Evolutionary conservation across 2,797 vertebrate genomes (phyloP).

Genomic region (Cyprinella venusta): DNA sequence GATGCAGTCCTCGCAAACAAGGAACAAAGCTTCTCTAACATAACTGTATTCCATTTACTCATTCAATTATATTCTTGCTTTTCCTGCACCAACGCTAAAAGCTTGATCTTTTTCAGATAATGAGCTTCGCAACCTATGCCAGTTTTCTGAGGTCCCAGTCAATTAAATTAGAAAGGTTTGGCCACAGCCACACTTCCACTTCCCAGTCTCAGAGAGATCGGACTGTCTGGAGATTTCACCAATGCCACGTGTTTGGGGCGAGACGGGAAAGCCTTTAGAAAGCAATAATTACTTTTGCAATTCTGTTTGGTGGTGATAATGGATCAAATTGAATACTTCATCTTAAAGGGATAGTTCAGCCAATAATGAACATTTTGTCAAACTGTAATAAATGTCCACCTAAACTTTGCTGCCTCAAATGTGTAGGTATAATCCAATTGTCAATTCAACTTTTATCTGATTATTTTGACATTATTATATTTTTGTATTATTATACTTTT

Average conservation of each 20-base stretch:
- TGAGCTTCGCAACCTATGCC: slow-evolving; percentile 61
- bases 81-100: slow-evolving; percentile 58
- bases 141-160: slow-evolving; percentile 54
- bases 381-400: background rate
- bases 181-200: slow-evolving; percentile 29
- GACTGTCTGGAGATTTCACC: background rate
- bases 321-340: background rate
- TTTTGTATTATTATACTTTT: too few relatives aligned
- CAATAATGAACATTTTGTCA: background rate
- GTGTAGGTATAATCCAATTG: background rate
- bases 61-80: slow-evolving; percentile 61
- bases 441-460: too few relatives aligned
- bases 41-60: slow-evolving; percentile 63
- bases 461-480: too few relatives aligned
- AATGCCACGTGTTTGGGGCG: background rate
- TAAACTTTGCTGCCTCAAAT: background rate
- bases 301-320: background rate
- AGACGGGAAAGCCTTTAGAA: background rate
- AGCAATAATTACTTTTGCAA: slow-evolving; percentile 6
- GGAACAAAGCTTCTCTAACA: slow-evolving; percentile 47
- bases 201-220: slow-evolving; percentile 10
- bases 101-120: slow-evolving; percentile 61
- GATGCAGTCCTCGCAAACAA: slow-evolving; percentile 50
- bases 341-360: background rate
- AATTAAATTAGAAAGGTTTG: slow-evolving; percentile 58